A percentile compares a stretch with the other conserved stretches of the same genome.
Conservation (phyloP, 2,797 vertebrate genomes). For the Rhodeus uyekii region DNA sequence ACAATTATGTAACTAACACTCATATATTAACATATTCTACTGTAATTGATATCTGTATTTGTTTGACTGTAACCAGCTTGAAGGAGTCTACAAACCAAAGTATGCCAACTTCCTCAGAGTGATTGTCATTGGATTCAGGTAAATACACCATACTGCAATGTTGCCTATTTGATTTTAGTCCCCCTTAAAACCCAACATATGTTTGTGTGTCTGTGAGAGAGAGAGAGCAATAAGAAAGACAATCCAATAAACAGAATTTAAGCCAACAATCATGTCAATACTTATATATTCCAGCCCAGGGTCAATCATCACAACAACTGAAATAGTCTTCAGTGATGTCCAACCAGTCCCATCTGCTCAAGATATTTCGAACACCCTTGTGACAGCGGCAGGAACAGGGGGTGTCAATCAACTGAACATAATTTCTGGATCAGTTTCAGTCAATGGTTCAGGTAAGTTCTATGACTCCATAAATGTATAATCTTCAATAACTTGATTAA, state of each 20-base stretch:
- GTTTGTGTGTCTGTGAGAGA: neutral
- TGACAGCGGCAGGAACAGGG: neutral
- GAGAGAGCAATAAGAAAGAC: neutral
- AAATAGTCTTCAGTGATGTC: neutral
- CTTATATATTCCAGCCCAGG: slow-evolving; percentile 8
- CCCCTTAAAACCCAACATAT: too few species aligned
- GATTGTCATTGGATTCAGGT: neutral
- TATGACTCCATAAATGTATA: neutral
- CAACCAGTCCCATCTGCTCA: neutral
- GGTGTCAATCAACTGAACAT: neutral
- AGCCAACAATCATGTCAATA: neutral
- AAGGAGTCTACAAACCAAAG: neutral
- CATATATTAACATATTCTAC: neutral
- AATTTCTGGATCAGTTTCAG: neutral
- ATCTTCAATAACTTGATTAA: neutral
- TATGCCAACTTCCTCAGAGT: neutral
- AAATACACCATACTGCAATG: neutral
- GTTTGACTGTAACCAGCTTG: slow-evolving; percentile 5
- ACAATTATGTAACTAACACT: neutral
- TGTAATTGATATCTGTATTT: neutral
- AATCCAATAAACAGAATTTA: neutral
- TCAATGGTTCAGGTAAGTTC: slow-evolving; percentile 18
- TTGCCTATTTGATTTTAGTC: too few species aligned
- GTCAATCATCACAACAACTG: neutral
- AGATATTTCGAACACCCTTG: neutral